Evolutionary conservation across 1,140 invertebrate species (phyloP).

Genomic region (Sitodiplosis mosellana): DNA sequence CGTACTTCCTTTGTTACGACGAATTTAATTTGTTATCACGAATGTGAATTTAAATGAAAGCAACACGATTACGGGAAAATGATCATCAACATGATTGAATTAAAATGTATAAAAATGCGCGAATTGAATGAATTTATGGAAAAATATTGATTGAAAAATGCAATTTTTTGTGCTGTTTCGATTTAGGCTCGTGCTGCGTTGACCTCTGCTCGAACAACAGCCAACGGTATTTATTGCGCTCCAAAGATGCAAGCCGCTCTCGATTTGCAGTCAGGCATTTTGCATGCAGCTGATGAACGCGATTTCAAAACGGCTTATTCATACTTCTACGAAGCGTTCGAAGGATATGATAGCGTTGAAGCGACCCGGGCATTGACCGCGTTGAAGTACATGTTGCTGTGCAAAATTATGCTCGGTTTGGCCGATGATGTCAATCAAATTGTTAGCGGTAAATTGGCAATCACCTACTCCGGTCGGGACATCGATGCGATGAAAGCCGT

Average conservation of each 20-base stretch:
- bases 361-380: constrained; percentile 78
- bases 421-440: constrained; percentile 94
- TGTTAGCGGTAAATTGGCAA: constrained; percentile 86
- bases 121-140: too few species aligned
- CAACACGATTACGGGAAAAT: too few species aligned
- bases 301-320: constrained; percentile 99
- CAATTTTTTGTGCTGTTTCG: too few species aligned
- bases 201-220: constrained; percentile 94
- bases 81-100: too few species aligned
- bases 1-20: too few species aligned
- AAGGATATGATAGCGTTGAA: constrained; percentile 95
- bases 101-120: too few species aligned
- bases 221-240: constrained; percentile 98
- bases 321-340: constrained; percentile 99
- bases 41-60: background rate
- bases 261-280: constrained; percentile 93
- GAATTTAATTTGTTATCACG: too few species aligned
- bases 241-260: constrained; percentile 94
- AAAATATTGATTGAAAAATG: too few species aligned
- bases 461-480: constrained; percentile 89
- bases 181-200: constrained; percentile 70
- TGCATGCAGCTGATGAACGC: constrained; percentile 96
- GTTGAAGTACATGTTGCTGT: constrained; percentile 97
- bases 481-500: constrained; percentile 97
- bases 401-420: constrained; percentile 93